phyloP scores from a whole-genome alignment of 2,113 vertebrate genomes.

The Apodemus sylvaticus region DNA sequence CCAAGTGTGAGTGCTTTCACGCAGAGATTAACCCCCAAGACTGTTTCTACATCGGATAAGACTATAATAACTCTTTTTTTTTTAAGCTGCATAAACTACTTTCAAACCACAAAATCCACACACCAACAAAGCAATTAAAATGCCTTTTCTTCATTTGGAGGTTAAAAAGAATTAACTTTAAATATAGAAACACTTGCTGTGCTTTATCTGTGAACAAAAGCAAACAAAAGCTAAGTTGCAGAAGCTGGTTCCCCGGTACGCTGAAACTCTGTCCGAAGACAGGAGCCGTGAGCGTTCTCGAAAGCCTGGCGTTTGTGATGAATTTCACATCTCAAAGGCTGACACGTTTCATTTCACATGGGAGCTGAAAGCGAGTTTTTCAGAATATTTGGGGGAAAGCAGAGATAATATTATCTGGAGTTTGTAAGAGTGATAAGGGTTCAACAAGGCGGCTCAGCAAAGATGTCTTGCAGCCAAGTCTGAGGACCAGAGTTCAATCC shows the following conservation, averaged over 20 bases:
- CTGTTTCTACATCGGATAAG: neutral
- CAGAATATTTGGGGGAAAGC: neutral
- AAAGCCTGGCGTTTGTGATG: neutral
- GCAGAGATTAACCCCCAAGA: neutral
- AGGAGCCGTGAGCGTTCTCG: neutral
- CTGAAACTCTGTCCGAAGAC: slow-evolving; percentile 9
- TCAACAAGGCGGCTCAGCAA: neutral
- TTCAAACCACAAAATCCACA: slow-evolving; percentile 38
- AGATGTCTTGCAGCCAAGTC: no score
- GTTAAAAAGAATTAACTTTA: neutral
- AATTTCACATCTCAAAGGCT: slow-evolving; percentile 35
- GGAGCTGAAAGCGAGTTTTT: slow-evolving; percentile 30
- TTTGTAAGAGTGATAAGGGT: neutral
- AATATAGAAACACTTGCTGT: neutral
- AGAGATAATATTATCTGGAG: neutral
- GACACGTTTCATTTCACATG: slow-evolving; percentile 11
- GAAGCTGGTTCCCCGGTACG: neutral
- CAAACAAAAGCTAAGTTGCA: neutral
- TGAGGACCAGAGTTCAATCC: neutral
- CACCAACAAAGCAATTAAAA: slow-evolving; percentile 23
- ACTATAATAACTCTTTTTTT: neutral
- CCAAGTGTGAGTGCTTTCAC: neutral
- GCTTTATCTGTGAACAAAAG: neutral
- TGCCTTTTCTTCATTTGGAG: slow-evolving; percentile 1
- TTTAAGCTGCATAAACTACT: neutral